Evolutionary conservation across 2,888 invertebrate species (phyloP).

Genomic region (Calameuta pallipes): DNA sequence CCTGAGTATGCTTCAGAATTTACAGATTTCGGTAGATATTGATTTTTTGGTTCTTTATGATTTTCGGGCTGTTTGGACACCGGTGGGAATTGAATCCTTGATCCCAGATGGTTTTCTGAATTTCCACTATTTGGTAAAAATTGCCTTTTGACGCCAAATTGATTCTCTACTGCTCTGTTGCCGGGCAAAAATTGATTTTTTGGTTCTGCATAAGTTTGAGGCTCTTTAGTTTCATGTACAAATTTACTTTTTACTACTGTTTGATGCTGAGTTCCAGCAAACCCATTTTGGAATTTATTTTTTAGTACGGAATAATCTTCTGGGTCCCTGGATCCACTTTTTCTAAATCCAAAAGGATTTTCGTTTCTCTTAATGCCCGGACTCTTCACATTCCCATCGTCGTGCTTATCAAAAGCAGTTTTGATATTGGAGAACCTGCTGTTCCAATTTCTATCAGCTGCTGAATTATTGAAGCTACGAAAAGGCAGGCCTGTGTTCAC

Average conservation of each 20-base stretch:
- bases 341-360: slow-evolving; percentile 13
- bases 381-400: slow-evolving; percentile 7
- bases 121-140: background rate
- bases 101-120: background rate
- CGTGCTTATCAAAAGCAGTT: slow-evolving; percentile 78
- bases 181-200: slow-evolving; percentile 13
- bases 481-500: slow-evolving; percentile 37
- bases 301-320: slow-evolving; percentile 13
- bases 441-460: slow-evolving; percentile 76
- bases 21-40: background rate
- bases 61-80: background rate
- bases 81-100: background rate
- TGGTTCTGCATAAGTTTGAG: background rate
- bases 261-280: background rate
- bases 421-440: slow-evolving; percentile 86
- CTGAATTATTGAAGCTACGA: slow-evolving; percentile 47
- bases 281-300: slow-evolving; percentile 12
- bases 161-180: slow-evolving; percentile 6
- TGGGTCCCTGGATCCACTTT: slow-evolving; percentile 10
- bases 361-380: slow-evolving; percentile 11
- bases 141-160: background rate
- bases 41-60: background rate
- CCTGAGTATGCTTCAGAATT: background rate
- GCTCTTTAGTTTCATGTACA: background rate
- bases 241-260: slow-evolving; percentile 7